A percentile compares a stretch with the other conserved stretches of the same genome.
These are phyloP conservation scores for Struthio camelus DNA, from an alignment of 2,113 vertebrate species.

Conservation along the genomic window DNA sequence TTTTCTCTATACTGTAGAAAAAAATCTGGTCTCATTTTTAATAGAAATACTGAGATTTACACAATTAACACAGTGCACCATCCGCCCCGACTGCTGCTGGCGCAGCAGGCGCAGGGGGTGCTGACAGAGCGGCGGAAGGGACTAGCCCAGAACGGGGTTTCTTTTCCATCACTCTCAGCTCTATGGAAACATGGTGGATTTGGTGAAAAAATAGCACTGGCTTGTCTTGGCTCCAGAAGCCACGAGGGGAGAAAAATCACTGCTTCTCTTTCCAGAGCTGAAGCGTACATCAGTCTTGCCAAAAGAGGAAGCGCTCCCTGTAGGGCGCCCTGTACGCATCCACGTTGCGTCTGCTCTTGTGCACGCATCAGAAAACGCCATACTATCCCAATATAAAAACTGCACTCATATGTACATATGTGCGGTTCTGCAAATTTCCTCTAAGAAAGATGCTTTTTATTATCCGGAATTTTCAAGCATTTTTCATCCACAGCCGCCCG, in stretches of 20 bases:
- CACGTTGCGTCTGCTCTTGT: background rate
- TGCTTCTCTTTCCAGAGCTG: background rate
- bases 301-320: background rate
- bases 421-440: too few relatives aligned
- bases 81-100: background rate
- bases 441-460: background rate
- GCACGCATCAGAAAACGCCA: background rate
- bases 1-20: background rate
- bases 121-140: background rate
- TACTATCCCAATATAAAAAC: background rate
- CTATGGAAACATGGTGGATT: background rate
- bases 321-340: background rate
- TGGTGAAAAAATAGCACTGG: background rate
- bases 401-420: too few relatives aligned
- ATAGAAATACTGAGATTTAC: conserved; percentile 42
- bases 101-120: background rate
- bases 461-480: background rate
- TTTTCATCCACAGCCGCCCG: background rate
- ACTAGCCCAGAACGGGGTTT: background rate
- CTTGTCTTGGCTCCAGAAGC: background rate
- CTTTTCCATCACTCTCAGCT: background rate
- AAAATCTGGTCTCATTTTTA: conserved; percentile 19
- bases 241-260: too few relatives aligned
- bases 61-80: conserved; percentile 33
- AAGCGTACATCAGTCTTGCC: too few relatives aligned